A percentile compares a stretch with the other conserved stretches of the same genome.
These are phyloP conservation scores for Acanthosoma haemorrhoidale DNA, from an alignment of 2,888 invertebrate genomes.

Conservation along the genomic window DNA sequence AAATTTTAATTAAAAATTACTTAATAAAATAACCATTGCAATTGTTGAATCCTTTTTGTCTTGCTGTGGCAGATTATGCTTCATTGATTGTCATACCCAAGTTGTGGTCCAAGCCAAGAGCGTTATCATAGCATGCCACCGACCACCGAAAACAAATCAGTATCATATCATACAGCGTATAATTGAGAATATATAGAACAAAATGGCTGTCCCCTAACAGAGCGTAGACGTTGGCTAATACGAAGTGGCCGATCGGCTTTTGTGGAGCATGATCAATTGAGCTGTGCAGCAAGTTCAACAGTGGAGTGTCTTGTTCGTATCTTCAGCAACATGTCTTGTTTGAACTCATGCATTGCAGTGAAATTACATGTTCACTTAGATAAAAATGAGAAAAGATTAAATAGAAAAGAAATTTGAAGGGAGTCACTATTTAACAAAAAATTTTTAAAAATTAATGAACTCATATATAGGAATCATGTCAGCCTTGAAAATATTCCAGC, in stretches of 20 bases:
- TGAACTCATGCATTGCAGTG: not conserved
- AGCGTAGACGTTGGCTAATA: constrained; percentile 68
- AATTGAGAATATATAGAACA: not conserved
- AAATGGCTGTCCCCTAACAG: constrained; percentile 63
- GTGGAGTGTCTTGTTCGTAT: constrained; percentile 63
- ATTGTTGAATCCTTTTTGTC: constrained; percentile 57
- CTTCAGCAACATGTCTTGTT: constrained; percentile 52
- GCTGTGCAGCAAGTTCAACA: constrained; percentile 65
- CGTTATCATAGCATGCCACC: constrained; percentile 60
- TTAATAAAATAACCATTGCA: constrained; percentile 54
- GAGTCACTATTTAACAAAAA: not conserved
- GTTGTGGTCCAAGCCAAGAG: constrained; percentile 58
- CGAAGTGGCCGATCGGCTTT: constrained; percentile 58
- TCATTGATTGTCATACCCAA: constrained; percentile 62
- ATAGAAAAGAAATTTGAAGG: not conserved
- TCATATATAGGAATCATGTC: too few relatives aligned
- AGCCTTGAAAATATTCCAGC: too few relatives aligned
- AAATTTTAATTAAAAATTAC: not conserved
- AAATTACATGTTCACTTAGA: constrained; percentile 4
- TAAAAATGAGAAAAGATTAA: constrained; percentile 28
- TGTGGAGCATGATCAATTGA: constrained; percentile 65
- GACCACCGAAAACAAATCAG: constrained; percentile 49
- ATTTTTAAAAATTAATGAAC: not conserved
- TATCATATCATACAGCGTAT: not conserved
- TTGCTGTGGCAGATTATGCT: constrained; percentile 66